Conservation (phyloP, 2,797 vertebrate species). For the Borostomias antarcticus region DNA sequence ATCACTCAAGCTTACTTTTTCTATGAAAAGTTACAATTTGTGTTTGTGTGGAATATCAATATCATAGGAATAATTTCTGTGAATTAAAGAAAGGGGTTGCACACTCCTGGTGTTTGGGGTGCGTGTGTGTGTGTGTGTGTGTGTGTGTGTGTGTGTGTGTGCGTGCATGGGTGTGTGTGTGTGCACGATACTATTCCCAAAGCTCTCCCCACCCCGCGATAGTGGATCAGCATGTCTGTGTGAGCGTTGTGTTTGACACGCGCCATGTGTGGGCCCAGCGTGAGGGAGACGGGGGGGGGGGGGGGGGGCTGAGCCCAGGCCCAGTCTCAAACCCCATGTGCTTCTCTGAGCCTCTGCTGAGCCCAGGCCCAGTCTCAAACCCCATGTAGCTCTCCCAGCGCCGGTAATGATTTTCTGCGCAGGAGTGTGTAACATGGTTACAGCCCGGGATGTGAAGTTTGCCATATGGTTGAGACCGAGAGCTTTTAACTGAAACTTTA, state of each 20-base stretch:
- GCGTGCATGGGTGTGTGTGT: conserved; percentile 69
- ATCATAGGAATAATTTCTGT: too few species aligned
- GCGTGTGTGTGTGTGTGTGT: background rate
- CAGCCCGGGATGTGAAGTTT: conserved; percentile 60
- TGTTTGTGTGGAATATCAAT: too few species aligned
- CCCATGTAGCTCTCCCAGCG: conserved; percentile 57
- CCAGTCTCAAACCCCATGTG: too few species aligned
- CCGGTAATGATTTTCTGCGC: conserved; percentile 69
- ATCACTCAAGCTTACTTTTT: too few species aligned
- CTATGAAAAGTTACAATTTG: too few species aligned
- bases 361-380: conserved; percentile 53
- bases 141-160: background rate
- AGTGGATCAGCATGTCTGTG: conserved; percentile 80
- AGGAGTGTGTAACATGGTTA: conserved; percentile 70
- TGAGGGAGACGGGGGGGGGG: too few species aligned
- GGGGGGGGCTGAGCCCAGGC: too few species aligned
- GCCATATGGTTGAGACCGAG: conserved; percentile 67
- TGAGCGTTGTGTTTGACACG: conserved; percentile 84
- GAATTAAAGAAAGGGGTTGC: too few species aligned
- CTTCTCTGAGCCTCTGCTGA: conserved; percentile 53
- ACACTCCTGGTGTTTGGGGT: too few species aligned
- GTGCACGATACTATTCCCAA: conserved; percentile 66
- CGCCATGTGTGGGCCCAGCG: conserved; percentile 57
- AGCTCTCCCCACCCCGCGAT: conserved; percentile 49
- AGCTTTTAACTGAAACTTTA: conserved; percentile 81